Percentiles rank a stretch among this genome's conserved stretches.
Conservation (phyloP, 1,140 invertebrate genomes). For the Conus ventricosus region DNA sequence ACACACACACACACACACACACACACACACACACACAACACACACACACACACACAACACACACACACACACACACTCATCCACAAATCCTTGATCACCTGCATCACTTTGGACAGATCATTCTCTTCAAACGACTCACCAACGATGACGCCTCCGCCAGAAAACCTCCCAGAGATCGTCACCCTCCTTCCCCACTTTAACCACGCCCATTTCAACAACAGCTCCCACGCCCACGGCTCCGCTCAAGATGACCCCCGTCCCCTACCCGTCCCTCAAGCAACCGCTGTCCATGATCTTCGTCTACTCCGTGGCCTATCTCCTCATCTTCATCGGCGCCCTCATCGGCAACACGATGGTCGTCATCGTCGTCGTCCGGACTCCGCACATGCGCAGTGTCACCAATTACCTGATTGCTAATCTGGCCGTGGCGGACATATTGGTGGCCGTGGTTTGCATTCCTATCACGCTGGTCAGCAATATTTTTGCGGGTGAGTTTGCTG, state of each 20-base stretch:
- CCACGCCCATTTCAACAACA: background rate
- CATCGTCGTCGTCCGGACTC: slow-evolving; percentile 88
- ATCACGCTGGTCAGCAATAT: slow-evolving; percentile 77
- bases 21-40: too few species aligned
- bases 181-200: too few species aligned
- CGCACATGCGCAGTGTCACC: slow-evolving; percentile 90
- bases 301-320: slow-evolving; percentile 49
- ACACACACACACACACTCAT: too few species aligned
- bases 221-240: background rate
- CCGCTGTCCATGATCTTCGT: slow-evolving; percentile 47
- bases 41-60: too few species aligned
- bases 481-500: slow-evolving; percentile 50
- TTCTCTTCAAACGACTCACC: background rate
- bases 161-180: too few species aligned
- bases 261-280: slow-evolving; percentile 50
- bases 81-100: background rate
- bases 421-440: slow-evolving; percentile 92
- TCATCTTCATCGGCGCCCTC: slow-evolving; percentile 86
- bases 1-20: too few species aligned
- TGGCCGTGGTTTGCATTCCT: slow-evolving; percentile 90
- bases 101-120: background rate
- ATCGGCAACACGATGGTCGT: slow-evolving; percentile 91
- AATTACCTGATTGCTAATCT: slow-evolving; percentile 95
- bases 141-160: background rate
- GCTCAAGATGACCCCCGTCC: background rate